Conservation (phyloP, 2,113 vertebrate species). For the Cyprinodon brontotheroides region DNA sequence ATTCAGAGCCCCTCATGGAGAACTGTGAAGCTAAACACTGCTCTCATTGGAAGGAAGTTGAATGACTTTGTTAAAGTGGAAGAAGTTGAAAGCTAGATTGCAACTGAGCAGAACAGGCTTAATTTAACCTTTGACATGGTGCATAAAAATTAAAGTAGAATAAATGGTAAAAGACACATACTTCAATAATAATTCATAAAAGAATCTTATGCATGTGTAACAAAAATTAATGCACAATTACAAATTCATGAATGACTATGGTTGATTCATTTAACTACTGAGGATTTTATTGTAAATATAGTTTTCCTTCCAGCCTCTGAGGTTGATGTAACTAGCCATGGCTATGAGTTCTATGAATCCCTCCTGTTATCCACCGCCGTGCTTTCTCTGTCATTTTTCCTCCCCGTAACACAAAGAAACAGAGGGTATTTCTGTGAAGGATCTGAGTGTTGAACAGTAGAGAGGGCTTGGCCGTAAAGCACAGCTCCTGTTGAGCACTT, state of each 20-base stretch:
- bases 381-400: conserved; percentile 72
- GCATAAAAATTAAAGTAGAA: conserved; percentile 5
- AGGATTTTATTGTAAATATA: conserved; percentile 37
- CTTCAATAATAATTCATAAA: not conserved
- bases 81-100: conserved; percentile 6
- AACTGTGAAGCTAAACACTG: conserved; percentile 51
- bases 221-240: not conserved
- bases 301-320: conserved; percentile 55
- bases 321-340: conserved; percentile 55
- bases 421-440: conserved; percentile 67
- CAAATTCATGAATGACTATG: conserved; percentile 23
- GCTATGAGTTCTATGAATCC: conserved; percentile 59
- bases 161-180: not conserved
- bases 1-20: conserved; percentile 63
- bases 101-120: conserved; percentile 18
- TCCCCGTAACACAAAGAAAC: conserved; percentile 56
- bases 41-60: conserved; percentile 43
- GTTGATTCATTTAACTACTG: conserved; percentile 27
- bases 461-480: conserved; percentile 50
- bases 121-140: conserved; percentile 1
- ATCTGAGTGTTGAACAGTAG: conserved; percentile 63
- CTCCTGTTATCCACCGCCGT: conserved; percentile 54
- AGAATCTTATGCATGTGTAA: conserved; percentile 16
- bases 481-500: conserved; percentile 66
- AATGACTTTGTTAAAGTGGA: conserved; percentile 37